A percentile compares a stretch with the other conserved stretches of the same genome.
These are phyloP conservation scores for Acanthosepion pharaonis DNA, from an alignment of 2,888 invertebrate genomes.

Conservation along the genomic window DNA sequence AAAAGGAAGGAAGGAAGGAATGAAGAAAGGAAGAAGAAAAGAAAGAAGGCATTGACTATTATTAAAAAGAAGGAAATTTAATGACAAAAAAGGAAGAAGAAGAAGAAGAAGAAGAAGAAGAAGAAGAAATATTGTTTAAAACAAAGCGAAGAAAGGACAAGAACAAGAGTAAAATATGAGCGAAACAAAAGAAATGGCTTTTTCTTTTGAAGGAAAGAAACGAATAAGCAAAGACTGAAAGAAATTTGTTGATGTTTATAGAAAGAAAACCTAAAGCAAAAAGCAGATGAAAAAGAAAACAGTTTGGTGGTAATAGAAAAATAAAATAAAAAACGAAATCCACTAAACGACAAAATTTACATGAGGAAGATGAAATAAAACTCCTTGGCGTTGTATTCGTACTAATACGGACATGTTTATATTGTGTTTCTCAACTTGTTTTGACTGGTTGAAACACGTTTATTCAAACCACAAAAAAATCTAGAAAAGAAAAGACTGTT, in stretches of 20 bases:
- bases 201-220: neutral
- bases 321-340: neutral
- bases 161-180: neutral
- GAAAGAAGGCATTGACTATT: neutral
- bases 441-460: conserved; percentile 12
- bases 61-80: neutral
- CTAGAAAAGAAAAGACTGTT: neutral
- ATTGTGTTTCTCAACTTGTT: neutral
- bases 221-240: too few relatives aligned
- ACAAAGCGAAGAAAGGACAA: neutral
- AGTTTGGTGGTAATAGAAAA: neutral
- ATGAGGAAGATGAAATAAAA: neutral
- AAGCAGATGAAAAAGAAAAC: neutral
- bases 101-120: neutral
- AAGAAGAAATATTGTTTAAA: neutral
- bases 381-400: neutral
- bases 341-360: neutral
- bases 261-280: neutral
- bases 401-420: conserved; percentile 33
- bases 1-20: too few relatives aligned
- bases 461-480: neutral
- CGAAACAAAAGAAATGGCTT: neutral
- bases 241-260: neutral
- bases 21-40: too few relatives aligned
- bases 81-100: neutral